A percentile compares a stretch with the other conserved stretches of the same genome.
Conservation (phyloP, 1,140 invertebrate species). For the Lamellibrachia luymesi region DNA sequence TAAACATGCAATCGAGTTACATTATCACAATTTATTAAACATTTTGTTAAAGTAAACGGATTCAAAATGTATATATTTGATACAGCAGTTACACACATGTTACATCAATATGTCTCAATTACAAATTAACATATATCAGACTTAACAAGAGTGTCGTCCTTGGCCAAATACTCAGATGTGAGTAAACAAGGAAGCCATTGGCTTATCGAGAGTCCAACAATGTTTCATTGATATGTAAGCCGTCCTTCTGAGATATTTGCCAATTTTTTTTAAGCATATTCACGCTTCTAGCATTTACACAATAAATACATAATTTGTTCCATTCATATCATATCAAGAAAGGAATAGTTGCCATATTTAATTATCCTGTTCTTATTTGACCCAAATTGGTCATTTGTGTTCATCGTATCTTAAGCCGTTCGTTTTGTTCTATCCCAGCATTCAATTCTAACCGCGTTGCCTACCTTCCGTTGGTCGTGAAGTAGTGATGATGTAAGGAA, state of each 20-base stretch:
- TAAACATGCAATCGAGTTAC: neutral
- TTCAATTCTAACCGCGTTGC: neutral
- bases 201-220: no score
- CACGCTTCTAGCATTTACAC: no score
- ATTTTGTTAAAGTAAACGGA: neutral
- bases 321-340: no score
- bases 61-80: neutral
- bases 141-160: neutral
- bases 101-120: neutral
- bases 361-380: neutral
- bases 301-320: no score
- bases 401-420: no score
- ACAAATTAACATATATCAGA: neutral
- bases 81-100: neutral
- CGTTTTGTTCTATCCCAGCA: no score
- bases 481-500: neutral
- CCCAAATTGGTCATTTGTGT: neutral
- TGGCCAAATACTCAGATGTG: neutral
- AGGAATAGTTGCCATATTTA: neutral
- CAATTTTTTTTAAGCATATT: no score
- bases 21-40: neutral
- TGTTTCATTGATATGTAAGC: no score
- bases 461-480: neutral
- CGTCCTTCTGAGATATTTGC: no score
- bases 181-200: no score